A percentile compares a stretch with the other conserved stretches of the same genome.
Conservation (phyloP, 2,113 vertebrate species). For the Dunckerocampus dactyliophorus region DNA sequence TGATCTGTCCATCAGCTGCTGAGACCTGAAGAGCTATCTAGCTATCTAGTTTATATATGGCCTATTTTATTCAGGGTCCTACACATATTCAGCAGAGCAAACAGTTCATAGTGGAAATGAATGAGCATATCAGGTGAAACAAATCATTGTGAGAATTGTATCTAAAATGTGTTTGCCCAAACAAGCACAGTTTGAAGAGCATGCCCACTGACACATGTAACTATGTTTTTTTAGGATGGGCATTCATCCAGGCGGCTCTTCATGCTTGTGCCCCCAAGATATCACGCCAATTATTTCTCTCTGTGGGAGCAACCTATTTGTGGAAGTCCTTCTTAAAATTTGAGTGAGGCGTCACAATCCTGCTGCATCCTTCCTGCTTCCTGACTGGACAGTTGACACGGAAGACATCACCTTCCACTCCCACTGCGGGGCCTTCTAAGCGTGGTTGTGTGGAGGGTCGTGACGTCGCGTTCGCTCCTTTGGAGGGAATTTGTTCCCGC, state of each 20-base stretch:
- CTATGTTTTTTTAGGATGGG: conserved; percentile 57
- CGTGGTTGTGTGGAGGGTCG: conserved; percentile 33
- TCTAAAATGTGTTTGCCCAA: conserved; percentile 22
- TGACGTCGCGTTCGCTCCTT: conserved; percentile 55
- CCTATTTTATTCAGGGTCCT: too few species aligned
- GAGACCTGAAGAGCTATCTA: neutral
- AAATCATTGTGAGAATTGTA: neutral
- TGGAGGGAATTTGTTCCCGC: conserved; percentile 51
- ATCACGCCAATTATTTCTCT: conserved; percentile 71
- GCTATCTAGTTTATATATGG: too few species aligned
- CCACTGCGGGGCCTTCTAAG: conserved; percentile 41
- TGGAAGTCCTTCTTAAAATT: conserved; percentile 53
- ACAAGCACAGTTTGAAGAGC: conserved; percentile 35
- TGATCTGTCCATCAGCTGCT: neutral
- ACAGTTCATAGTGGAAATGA: neutral
- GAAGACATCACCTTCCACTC: conserved; percentile 53
- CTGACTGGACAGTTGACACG: conserved; percentile 58
- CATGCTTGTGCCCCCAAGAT: conserved; percentile 59
- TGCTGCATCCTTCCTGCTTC: conserved; percentile 34
- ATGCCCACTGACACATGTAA: conserved; percentile 41
- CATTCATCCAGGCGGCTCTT: conserved; percentile 55
- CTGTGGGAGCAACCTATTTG: conserved; percentile 69
- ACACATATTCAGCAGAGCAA: neutral
- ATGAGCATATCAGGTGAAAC: neutral
- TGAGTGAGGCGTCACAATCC: conserved; percentile 44